Evolutionary conservation across 2,888 invertebrate genomes (phyloP).

Genomic region (Scelioninae gen. 2): DNA sequence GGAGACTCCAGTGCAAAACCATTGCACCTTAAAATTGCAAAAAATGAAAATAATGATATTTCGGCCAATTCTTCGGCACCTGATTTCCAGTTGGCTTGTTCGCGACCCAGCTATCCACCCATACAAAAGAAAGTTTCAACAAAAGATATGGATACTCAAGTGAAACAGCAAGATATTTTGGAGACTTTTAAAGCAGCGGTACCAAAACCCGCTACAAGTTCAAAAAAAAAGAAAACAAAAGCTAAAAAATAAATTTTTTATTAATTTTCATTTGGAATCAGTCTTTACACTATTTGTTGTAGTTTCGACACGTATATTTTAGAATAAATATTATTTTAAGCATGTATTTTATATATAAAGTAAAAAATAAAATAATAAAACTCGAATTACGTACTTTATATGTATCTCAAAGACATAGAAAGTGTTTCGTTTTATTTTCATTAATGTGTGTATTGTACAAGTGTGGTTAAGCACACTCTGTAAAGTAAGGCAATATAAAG

Average conservation of each 20-base stretch:
- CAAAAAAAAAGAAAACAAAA: not conserved
- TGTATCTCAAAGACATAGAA: too few relatives aligned
- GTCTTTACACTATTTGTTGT: not conserved
- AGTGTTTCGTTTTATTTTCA: too few relatives aligned
- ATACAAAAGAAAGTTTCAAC: slow-evolving; percentile 55
- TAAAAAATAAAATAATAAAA: too few relatives aligned
- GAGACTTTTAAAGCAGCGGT: slow-evolving; percentile 35
- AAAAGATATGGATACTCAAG: slow-evolving; percentile 63
- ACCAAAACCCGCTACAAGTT: not conserved
- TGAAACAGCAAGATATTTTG: slow-evolving; percentile 64
- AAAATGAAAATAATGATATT: slow-evolving; percentile 61
- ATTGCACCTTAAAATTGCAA: slow-evolving; percentile 66
- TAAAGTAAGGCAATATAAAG: too few relatives aligned
- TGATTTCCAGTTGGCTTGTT: slow-evolving; percentile 68
- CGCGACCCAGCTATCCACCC: slow-evolving; percentile 63
- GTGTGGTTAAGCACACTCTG: too few relatives aligned
- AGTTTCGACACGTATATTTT: not conserved
- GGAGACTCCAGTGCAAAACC: slow-evolving; percentile 61
- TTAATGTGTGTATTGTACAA: too few relatives aligned
- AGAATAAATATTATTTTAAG: too few relatives aligned
- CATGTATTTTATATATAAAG: too few relatives aligned
- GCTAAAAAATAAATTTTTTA: not conserved
- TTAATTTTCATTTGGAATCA: not conserved
- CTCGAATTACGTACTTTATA: too few relatives aligned
- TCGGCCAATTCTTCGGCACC: slow-evolving; percentile 62